Evolutionary conservation across 37 sponge, comb jelly and placozoan species (phyloP).

Genomic region (Aphrocallistes beatrix): DNA sequence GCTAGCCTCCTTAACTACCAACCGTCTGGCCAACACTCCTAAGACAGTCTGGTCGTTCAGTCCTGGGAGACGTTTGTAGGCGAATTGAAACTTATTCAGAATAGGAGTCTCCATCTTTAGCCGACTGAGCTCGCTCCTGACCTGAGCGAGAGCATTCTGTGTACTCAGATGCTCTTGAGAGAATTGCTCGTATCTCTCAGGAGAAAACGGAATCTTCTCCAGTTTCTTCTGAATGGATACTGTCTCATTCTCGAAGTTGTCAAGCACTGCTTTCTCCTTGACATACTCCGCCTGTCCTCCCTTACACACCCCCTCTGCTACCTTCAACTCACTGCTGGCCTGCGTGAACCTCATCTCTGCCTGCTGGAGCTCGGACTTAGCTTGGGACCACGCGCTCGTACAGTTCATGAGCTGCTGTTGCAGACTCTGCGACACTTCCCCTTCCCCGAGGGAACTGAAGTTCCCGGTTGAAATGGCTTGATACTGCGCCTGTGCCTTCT

Average conservation of each 20-base stretch:
- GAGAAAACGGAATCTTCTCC: background rate
- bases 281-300: slow-evolving; percentile 43
- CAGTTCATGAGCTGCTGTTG: slow-evolving; percentile 30
- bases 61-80: background rate
- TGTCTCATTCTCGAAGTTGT: slow-evolving; percentile 31
- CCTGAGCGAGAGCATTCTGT: background rate
- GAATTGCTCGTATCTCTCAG: background rate
- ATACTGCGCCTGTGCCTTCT: slow-evolving; percentile 51
- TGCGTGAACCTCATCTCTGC: slow-evolving; percentile 72
- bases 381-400: slow-evolving; percentile 56
- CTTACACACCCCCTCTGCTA: slow-evolving; percentile 44
- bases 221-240: slow-evolving; percentile 31
- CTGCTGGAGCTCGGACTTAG: slow-evolving; percentile 52
- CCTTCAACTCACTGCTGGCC: slow-evolving; percentile 54
- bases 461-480: slow-evolving; percentile 85
- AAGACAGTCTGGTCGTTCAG: background rate
- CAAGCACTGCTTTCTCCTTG: slow-evolving; percentile 39
- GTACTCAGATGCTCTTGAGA: background rate
- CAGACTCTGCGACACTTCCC: background rate
- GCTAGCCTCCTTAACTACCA: slow-evolving; percentile 16
- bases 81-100: background rate
- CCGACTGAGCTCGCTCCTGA: background rate
- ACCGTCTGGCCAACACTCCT: background rate
- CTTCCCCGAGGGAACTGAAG: slow-evolving; percentile 21
- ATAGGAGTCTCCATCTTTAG: background rate